These are phyloP conservation scores for Elaphurus davidianus DNA, from an alignment of 2,113 vertebrate species.

Conservation along the genomic window DNA sequence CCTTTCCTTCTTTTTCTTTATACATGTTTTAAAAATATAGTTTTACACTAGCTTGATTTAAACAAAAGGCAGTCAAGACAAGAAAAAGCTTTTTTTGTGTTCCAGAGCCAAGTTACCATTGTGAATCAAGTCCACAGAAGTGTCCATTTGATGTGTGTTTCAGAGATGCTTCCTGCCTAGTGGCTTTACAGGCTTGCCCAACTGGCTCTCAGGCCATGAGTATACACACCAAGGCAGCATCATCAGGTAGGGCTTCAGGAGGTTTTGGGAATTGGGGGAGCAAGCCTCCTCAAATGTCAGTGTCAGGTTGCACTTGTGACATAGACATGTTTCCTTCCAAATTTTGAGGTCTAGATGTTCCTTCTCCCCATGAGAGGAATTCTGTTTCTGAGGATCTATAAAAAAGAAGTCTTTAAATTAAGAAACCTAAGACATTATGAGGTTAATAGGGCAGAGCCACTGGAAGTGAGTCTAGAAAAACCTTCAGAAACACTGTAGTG, in stretches of 20 bases:
- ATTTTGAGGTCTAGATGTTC: not conserved
- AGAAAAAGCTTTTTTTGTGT: not conserved
- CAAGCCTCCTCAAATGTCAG: not conserved
- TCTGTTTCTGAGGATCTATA: not conserved
- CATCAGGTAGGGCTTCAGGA: not conserved
- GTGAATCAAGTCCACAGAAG: not conserved
- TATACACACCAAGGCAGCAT: fast-evolving
- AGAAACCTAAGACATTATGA: not conserved
- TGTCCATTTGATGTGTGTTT: not conserved
- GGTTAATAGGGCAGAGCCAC: not conserved
- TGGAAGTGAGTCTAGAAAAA: not conserved
- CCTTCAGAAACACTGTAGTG: not conserved
- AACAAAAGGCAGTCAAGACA: not conserved
- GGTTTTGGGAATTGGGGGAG: not conserved
- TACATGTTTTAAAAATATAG: not conserved
- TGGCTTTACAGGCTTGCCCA: not conserved
- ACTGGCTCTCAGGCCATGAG: not conserved
- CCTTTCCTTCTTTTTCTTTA: not conserved
- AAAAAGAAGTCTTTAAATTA: not conserved
- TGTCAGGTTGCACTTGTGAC: too few species aligned
- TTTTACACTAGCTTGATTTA: not conserved
- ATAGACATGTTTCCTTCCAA: not conserved
- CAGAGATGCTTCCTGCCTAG: fast-evolving
- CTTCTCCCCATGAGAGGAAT: not conserved
- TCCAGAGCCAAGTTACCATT: not conserved